Evolutionary conservation across 37 sponge, comb jelly and placozoan species (phyloP), one percentile per base, ranked within the genome.

Genomic region (Bolinopsis microptera): DNA sequence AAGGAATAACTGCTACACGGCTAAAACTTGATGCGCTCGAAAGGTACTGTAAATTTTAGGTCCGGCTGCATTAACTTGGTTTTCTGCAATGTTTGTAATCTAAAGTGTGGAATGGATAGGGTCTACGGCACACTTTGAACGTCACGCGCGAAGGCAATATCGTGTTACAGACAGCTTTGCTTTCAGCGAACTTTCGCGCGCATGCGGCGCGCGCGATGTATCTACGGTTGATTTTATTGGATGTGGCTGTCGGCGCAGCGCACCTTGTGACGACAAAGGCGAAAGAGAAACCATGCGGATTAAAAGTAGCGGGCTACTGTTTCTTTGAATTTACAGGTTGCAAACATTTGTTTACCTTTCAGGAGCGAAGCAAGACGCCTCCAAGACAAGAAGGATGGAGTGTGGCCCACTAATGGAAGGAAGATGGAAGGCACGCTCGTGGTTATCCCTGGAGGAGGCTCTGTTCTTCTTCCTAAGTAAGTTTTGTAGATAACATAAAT

Each of bases 1-100:
- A 86, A 34, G 90, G 90, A 36, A 3, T 86, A n/a, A 41, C 61
- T 3, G 90, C 90, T 22, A 39, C 61, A 86, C 40, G 90, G 41
- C 90, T 86, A 40, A 86, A 86, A 27, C 90, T 86, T 24, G 90
- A 86, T 27, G 90, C 90, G 1, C 90, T 86, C 0, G 90, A 86
- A 40, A 86, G 90, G 90, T 86, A 38, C 38, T 0, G 32, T 35
- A 34, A 70, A 70, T 70, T 26, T 70, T 22, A 70, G 5, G 26
- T 70, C 30, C 5, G 61, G 5, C 13, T 48, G 61, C 5, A 48
- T 48, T 13, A 48, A 5, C 13, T 48, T 48, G 13, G 61, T 48
- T 48, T 48, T 13, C 61, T 18, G 61, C 61, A 5, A 18, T 48
- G 5, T 48, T 48, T 48, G 61, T 48, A 48, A 48, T 48, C 61